Percentiles rank a stretch among this genome's conserved stretches.
Conservation (phyloP, 2,113 vertebrate genomes). For the Mesocricetus auratus region DNA sequence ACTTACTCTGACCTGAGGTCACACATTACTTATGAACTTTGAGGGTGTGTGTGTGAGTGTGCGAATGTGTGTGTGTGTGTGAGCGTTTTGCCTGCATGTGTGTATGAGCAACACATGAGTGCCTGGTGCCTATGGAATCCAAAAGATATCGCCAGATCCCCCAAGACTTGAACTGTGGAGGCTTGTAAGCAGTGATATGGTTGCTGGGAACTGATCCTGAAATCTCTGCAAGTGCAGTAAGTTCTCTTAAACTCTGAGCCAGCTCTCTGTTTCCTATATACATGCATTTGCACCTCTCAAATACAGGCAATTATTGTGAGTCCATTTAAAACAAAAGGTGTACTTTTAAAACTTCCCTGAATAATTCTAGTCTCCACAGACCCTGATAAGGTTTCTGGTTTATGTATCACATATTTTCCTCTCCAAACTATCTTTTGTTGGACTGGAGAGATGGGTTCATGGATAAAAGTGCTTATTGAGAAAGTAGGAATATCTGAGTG, state of each 20-base stretch:
- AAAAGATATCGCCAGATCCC: background rate
- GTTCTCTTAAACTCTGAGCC: too few relatives aligned
- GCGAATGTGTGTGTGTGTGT: background rate
- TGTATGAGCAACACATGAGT: background rate
- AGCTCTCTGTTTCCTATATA: background rate
- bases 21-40: background rate
- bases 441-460: too few relatives aligned
- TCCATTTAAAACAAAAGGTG: background rate
- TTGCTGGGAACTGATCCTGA: background rate
- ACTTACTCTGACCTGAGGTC: background rate
- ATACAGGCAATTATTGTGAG: background rate
- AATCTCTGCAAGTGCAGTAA: too few relatives aligned
- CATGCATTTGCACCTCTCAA: background rate
- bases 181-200: background rate
- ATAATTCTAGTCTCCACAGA: too few relatives aligned
- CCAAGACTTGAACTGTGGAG: too few relatives aligned
- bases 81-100: background rate
- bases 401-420: background rate
- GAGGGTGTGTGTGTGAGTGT: background rate
- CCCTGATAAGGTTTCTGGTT: background rate
- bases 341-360: background rate
- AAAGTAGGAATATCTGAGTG: background rate
- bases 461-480: too few relatives aligned
- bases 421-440: background rate
- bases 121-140: background rate